Conservation (phyloP, 2,113 vertebrate species). For the Pluvialis apricaria region DNA sequence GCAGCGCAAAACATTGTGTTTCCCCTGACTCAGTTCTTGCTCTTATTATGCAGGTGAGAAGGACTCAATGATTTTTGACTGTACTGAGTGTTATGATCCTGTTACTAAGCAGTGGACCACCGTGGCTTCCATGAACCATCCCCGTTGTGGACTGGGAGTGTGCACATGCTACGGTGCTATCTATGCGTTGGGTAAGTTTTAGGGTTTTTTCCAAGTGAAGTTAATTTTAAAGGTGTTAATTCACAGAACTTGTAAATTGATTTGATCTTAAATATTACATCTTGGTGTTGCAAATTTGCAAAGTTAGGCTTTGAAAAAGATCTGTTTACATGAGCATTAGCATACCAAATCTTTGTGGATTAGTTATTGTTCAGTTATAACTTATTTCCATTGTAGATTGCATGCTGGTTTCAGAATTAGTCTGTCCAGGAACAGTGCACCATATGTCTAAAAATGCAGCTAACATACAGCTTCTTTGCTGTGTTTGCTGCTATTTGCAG, state of each 20-base stretch:
- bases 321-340: neutral
- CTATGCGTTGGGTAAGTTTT: constrained; percentile 89
- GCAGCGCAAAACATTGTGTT: neutral
- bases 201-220: constrained; percentile 53
- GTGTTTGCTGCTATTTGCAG: constrained; percentile 66
- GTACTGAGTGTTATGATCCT: constrained; percentile 94
- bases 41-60: constrained; percentile 83
- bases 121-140: constrained; percentile 91
- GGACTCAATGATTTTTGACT: constrained; percentile 97
- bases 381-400: neutral
- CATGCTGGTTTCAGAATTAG: neutral
- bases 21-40: neutral
- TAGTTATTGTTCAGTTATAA: neutral
- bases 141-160: constrained; percentile 92
- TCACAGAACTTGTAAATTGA: neutral
- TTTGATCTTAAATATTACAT: neutral
- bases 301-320: neutral
- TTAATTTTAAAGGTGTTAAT: neutral
- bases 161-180: constrained; percentile 92
- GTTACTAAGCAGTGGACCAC: constrained; percentile 95
- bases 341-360: neutral
- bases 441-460: neutral
- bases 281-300: neutral
- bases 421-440: neutral
- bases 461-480: neutral